A percentile compares a stretch with the other conserved stretches of the same genome.
Evolutionary conservation across 2,888 invertebrate species (phyloP).

Genomic region (Artemia sinica): DNA sequence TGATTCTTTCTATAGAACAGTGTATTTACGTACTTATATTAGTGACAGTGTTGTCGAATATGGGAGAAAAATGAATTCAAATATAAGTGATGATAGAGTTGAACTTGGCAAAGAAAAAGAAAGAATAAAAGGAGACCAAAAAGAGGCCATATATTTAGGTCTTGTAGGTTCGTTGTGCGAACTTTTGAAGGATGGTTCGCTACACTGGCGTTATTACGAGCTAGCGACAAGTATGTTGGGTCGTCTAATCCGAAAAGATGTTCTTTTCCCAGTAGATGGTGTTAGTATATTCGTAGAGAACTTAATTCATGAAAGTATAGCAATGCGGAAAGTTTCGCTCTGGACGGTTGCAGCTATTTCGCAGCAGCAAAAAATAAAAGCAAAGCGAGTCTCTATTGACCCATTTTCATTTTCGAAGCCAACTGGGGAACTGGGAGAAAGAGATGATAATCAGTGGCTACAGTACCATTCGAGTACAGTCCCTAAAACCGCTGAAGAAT

Average conservation of each 20-base stretch:
- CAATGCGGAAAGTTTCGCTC: slow-evolving; percentile 51
- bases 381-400: slow-evolving; percentile 42
- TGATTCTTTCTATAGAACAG: neutral
- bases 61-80: neutral
- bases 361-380: slow-evolving; percentile 51
- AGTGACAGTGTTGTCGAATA: neutral
- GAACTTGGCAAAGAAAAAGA: slow-evolving; percentile 18
- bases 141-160: slow-evolving; percentile 28
- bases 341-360: slow-evolving; percentile 44
- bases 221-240: slow-evolving; percentile 55
- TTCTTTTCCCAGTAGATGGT: slow-evolving; percentile 43
- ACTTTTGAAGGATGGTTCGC: slow-evolving; percentile 30
- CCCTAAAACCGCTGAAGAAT: slow-evolving; percentile 47
- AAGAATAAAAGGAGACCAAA: slow-evolving; percentile 18
- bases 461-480: slow-evolving; percentile 44
- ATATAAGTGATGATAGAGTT: neutral
- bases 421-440: slow-evolving; percentile 32
- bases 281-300: slow-evolving; percentile 46
- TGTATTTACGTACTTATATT: neutral
- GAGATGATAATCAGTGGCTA: slow-evolving; percentile 55
- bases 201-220: slow-evolving; percentile 62
- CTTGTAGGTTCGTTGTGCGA: slow-evolving; percentile 29
- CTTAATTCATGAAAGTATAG: slow-evolving; percentile 56
- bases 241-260: slow-evolving; percentile 51
- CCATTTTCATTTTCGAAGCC: slow-evolving; percentile 30